Base-by-base conservation (phyloP, 2,797 vertebrate species). In the Microctenopoma stevenorrisi region DNA sequence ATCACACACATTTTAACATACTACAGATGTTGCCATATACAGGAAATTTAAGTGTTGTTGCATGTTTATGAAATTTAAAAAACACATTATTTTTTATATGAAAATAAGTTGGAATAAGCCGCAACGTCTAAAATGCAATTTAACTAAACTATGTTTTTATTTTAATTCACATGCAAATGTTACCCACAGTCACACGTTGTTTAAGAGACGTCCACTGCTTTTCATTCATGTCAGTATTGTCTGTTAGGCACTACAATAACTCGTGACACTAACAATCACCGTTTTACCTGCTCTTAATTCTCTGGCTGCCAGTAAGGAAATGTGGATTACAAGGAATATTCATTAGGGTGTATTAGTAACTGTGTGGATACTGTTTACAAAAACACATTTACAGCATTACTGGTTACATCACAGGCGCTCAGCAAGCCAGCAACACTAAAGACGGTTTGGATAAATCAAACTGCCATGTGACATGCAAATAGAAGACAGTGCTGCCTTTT, bases 391-490 rank as follows among this genome's bases (percentile, higher is more conserved):
- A 74, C 49, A 68, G 48, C 43, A 53, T 47, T 4, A 25, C n/a
- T 40, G 65, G 70, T 81, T 77, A 79, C 80, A 76, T 89, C 81
- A 81, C 50, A 67, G 28, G 58, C 57, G 4, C 48, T 12, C 18
- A 53, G 68, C 53, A 11, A 74, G 83, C 69, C 79, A 76, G 61
- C 18, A 42, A 76, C 63, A 51, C 82, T 60, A 40, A 83, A 78
- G 76, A 77, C 58, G 12, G 54, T 79, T 72, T 72, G 71, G 67
- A 88, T 86, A 75, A 88, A 88, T 82, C 73, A 76, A 86, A 89
- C 76, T 76, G 77, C 77, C 62, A 70, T 64, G 81, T 84, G 83
- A 88, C 86, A 69, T 76, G 79, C 83, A 77, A 90, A 76, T 75
- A 76, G 78, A 82, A 74, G 78, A 82, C 79, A 74, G 81, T 33